A percentile compares a stretch with the other conserved stretches of the same genome.
phyloP scores from a whole-genome alignment of 2,797 vertebrate species.

The Molossus alvarezi region DNA sequence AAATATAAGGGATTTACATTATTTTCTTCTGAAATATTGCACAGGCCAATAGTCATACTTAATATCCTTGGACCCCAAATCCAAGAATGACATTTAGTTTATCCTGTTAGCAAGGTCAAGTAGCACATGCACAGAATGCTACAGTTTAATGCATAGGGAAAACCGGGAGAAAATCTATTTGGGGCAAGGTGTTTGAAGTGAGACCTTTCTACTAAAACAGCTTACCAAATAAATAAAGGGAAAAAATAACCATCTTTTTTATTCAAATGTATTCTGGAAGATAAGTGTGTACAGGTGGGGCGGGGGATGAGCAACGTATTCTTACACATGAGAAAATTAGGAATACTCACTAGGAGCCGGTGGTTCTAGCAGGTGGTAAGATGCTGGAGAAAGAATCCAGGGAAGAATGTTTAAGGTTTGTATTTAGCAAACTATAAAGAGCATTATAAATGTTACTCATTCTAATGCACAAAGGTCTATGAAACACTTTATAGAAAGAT shows the following conservation, averaged over 20 bases:
- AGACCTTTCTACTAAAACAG: slow-evolving; percentile 64
- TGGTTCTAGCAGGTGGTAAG: slow-evolving; percentile 74
- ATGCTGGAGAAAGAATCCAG: slow-evolving; percentile 77
- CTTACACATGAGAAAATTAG: slow-evolving; percentile 61
- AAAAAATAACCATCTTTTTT: not conserved
- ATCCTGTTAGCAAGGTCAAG: not conserved
- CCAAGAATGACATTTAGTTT: not conserved
- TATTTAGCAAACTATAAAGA: slow-evolving; percentile 61
- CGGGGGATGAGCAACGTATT: not conserved
- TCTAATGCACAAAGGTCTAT: slow-evolving; percentile 79
- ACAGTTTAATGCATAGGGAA: not conserved
- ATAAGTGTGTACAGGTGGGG: slow-evolving; percentile 51
- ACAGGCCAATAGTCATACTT: not conserved
- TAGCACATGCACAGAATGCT: not conserved
- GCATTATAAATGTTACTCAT: slow-evolving; percentile 75
- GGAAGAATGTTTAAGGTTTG: slow-evolving; percentile 73
- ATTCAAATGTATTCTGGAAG: slow-evolving; percentile 72
- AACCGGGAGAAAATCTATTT: slow-evolving; percentile 33
- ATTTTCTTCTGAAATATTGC: not conserved
- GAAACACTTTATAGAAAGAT: slow-evolving; percentile 66
- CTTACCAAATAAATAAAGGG: slow-evolving; percentile 63
- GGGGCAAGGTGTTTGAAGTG: not conserved
- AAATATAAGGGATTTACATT: not conserved
- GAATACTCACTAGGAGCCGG: not conserved
- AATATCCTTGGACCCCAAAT: not conserved